These are phyloP conservation scores for Bos javanicus DNA, from an alignment of 2,113 vertebrate species.

Conservation along the genomic window DNA sequence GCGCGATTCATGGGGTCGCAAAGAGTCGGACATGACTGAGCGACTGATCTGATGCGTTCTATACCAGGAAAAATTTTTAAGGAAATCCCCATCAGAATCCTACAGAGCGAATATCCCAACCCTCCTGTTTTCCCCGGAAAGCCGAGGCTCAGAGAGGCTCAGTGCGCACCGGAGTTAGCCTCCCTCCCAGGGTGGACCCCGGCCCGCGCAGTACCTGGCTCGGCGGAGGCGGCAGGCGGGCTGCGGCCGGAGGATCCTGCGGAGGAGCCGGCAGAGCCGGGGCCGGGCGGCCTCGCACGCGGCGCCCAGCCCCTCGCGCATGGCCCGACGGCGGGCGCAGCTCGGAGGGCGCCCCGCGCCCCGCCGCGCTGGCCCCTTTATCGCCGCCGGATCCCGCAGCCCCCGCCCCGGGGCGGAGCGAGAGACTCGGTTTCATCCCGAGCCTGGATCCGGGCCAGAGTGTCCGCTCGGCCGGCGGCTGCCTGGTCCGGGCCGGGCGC, in stretches of 20 bases:
- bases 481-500: background rate
- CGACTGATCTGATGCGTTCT: background rate
- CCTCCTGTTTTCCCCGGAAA: background rate
- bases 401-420: conserved; percentile 52
- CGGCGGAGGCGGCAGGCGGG: background rate
- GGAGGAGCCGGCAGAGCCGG: conserved; percentile 59
- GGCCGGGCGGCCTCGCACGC: conserved; percentile 67
- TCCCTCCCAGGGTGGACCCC: background rate
- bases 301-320: conserved; percentile 65
- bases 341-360: rapidly evolving
- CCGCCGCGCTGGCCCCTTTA: background rate
- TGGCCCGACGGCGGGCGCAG: background rate
- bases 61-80: background rate
- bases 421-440: background rate
- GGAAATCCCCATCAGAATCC: background rate
- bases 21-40: too few species aligned
- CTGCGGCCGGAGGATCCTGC: conserved; percentile 56
- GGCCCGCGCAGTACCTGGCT: conserved; percentile 55
- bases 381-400: background rate
- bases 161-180: background rate
- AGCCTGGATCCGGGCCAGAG: background rate
- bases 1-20: too few species aligned
- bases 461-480: background rate
- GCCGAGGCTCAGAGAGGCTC: too few species aligned
- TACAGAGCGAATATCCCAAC: background rate